These are phyloP conservation scores for Columba janthina DNA, from an alignment of 2,113 vertebrate genomes.

Conservation along the genomic window DNA sequence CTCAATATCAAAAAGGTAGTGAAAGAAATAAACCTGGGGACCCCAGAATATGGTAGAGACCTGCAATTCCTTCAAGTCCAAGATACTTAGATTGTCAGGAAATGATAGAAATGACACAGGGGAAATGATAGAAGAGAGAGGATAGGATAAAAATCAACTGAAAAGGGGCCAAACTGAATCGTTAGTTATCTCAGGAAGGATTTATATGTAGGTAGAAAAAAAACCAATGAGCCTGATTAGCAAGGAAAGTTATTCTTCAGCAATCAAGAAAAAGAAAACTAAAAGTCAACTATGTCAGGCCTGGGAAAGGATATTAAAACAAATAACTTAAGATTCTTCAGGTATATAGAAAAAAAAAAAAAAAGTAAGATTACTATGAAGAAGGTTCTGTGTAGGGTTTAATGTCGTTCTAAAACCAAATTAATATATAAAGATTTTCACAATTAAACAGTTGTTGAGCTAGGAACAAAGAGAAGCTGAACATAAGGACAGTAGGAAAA, in stretches of 20 bases:
- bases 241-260: not conserved
- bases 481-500: not conserved
- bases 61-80: not conserved
- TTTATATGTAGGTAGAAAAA: not conserved
- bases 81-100: not conserved
- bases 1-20: slow-evolving; percentile 5
- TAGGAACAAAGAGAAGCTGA: not conserved
- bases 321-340: not conserved
- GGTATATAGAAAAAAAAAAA: not conserved
- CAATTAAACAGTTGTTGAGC: not conserved
- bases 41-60: not conserved
- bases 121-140: not conserved
- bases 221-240: rapidly evolving
- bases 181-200: not conserved
- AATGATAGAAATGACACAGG: too few species aligned
- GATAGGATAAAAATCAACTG: not conserved
- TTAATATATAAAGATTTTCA: not conserved
- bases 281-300: not conserved
- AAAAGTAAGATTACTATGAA: not conserved
- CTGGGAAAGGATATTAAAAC: not conserved
- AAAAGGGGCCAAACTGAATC: not conserved
- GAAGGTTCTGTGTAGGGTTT: not conserved
- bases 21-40: not conserved
- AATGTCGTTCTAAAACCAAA: not conserved
- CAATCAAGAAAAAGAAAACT: not conserved